Evolutionary conservation across 2,113 vertebrate species (phyloP), one percentile per base, ranked within the genome.

Genomic region (Cinclus mexicanus): DNA sequence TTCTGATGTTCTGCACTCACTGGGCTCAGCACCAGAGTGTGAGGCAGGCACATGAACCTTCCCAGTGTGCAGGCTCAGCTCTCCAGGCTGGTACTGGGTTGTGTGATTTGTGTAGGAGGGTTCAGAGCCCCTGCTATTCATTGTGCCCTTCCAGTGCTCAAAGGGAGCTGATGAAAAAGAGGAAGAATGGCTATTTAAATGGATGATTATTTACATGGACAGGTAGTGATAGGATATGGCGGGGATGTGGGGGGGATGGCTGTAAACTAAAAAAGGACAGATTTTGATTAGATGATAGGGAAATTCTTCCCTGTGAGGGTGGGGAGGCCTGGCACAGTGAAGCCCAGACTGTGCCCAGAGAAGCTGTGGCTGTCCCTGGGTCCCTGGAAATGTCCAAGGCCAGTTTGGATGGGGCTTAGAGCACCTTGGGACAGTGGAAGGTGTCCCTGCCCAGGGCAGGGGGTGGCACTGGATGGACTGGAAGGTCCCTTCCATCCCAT

Each of bases 391-490:
- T 69, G n/a, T 13, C 47, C 41, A 35, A 26, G 29, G 9, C 8
- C 55, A 31, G 61, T 29, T 0, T 83, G 78, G 33, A 41, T 0
- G 0, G 19, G 28, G 6, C 13, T 68, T 46, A 61, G 69, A 68
- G 29, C 39, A 41, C 0, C 20, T 6, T 69, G n/a, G 25, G 47
- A 5, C 0, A 12, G 25, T 47, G 63, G 39, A 5, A 76, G 4
- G 0, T 61, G n/a, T 31, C 47, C 12, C 55, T 47, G 39, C 3
- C 10, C 8, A 6, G 25, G 39, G 13, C n/a, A 26, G 11, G 4
- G 14, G 16, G 3, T 44, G 69, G 8, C 0, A 53, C 8, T 19
- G 10, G 39, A 22, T 75, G 20, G 3, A 2, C 2, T 68, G 10
- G 10, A 12, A 42, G 3, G 10, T 88, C 26, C 49, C 2, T 70